Evolutionary conservation across 2,113 vertebrate genomes (phyloP).

Genomic region (Nothoprocta pentlandii): DNA sequence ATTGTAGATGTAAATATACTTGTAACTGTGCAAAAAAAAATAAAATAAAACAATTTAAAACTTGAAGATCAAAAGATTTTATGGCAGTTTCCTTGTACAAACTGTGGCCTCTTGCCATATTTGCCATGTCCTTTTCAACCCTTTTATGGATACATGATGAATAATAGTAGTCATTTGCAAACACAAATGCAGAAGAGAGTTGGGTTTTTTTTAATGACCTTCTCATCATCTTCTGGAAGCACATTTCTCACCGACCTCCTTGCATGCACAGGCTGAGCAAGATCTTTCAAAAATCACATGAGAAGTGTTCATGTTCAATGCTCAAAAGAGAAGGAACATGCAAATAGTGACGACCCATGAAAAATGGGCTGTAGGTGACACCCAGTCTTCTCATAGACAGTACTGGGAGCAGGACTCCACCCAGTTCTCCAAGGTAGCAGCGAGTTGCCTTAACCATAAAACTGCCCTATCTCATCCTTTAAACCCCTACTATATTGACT

Average conservation of each 20-base stretch:
- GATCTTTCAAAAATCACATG: background rate
- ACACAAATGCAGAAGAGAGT: background rate
- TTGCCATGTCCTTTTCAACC: background rate
- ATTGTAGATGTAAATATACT: background rate
- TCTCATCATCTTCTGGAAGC: background rate
- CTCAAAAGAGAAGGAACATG: background rate
- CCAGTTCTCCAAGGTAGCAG: background rate
- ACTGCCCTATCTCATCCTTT: background rate
- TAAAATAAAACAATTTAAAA: background rate
- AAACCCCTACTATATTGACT: fast-evolving
- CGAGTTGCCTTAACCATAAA: background rate
- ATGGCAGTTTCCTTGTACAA: background rate
- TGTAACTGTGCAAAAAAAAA: background rate
- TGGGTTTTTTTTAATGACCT: background rate
- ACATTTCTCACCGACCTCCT: background rate
- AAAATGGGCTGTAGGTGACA: background rate
- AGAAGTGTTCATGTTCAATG: background rate
- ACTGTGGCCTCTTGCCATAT: background rate
- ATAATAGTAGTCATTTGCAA: background rate
- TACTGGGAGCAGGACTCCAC: background rate
- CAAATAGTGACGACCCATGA: background rate
- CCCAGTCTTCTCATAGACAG: fast-evolving
- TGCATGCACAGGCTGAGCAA: background rate
- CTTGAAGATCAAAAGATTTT: background rate
- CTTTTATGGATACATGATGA: background rate